phyloP scores from a whole-genome alignment of 2,888 invertebrate genomes.

The Eupithecia dodoneata region DNA sequence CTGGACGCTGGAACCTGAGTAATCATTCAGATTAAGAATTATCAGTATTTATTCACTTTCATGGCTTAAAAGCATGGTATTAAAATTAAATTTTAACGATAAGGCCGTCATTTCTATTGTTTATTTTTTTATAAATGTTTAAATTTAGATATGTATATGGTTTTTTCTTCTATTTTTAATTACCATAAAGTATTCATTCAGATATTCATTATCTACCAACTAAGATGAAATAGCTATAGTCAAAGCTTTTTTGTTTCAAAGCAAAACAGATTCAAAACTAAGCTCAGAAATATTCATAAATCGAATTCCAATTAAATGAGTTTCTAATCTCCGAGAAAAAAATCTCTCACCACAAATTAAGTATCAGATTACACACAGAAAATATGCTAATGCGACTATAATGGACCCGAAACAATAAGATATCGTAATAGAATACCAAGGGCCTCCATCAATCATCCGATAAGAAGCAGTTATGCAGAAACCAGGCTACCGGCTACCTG shows the following conservation, averaged over 20 bases:
- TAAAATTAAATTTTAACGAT: background rate
- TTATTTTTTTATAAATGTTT: background rate
- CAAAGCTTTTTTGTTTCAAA: background rate
- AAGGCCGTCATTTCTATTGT: background rate
- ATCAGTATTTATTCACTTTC: background rate
- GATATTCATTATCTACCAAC: background rate
- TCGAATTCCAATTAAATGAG: constrained; percentile 21
- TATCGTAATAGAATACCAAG: constrained; percentile 79
- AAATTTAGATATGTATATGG: background rate
- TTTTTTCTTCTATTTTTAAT: too few species aligned
- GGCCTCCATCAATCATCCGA: constrained; percentile 78
- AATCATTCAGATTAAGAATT: constrained; percentile 6
- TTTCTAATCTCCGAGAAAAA: constrained; percentile 36
- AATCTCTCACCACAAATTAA: constrained; percentile 47
- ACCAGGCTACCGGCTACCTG: constrained; percentile 17
- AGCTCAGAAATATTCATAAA: background rate
- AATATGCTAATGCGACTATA: constrained; percentile 77
- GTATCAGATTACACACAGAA: constrained; percentile 53
- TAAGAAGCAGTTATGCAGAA: constrained; percentile 18
- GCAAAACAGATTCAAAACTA: background rate
- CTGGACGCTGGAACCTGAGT: constrained; percentile 24
- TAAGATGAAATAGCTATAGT: background rate
- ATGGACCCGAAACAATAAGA: constrained; percentile 76
- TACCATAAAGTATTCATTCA: too few species aligned
- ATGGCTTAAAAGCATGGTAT: background rate